Base-by-base conservation (phyloP, 1,140 invertebrate species). In the Aethina tumida region DNA sequence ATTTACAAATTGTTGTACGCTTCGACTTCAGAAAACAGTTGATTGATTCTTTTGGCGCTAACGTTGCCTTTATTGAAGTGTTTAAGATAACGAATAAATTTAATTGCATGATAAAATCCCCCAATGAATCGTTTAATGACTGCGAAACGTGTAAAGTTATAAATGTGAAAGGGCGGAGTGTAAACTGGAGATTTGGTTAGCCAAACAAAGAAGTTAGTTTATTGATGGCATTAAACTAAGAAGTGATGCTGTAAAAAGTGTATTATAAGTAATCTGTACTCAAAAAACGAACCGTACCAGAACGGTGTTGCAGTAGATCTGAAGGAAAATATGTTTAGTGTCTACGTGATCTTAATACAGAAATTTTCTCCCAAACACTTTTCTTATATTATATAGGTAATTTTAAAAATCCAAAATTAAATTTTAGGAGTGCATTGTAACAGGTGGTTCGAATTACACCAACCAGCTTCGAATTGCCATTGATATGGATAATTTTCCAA, bases 281-380 rank as follows among this genome's bases (percentile, higher is more conserved):
- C 31, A 33, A 33, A 33, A 32, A 25, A 18, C 8, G 12, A 34
- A 34, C 31, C n/a, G 14, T 24, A 4, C n/a, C 20, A 7, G 8
- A 35, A 15, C 13, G 21, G 2, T 7, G 14, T 19, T 10, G 26
- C 20, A 35, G 20, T 25, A 35, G 26, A 35, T 35, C 33, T 35
- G 26, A 8, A 35, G 13, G 22, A 35, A 35, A 35, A 35, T 25
- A 35, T 35, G n/a, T n/a, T n/a, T n/a, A n/a, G n/a, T n/a, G n/a
- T n/a, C n/a, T n/a, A n/a, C n/a, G n/a, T n/a, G n/a, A n/a, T n/a
- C n/a, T n/a, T n/a, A n/a, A n/a, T n/a, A n/a, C n/a, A n/a, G n/a
- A n/a, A n/a, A n/a, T n/a, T n/a, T n/a, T n/a, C n/a, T n/a, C n/a
- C n/a, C n/a, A n/a, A n/a, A n/a, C n/a, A n/a, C n/a, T n/a, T n/a